Percentiles rank a stretch among this genome's conserved stretches.
These are phyloP conservation scores for Ridgeia piscesae DNA, from an alignment of 1,140 invertebrate species.

Conservation along the genomic window DNA sequence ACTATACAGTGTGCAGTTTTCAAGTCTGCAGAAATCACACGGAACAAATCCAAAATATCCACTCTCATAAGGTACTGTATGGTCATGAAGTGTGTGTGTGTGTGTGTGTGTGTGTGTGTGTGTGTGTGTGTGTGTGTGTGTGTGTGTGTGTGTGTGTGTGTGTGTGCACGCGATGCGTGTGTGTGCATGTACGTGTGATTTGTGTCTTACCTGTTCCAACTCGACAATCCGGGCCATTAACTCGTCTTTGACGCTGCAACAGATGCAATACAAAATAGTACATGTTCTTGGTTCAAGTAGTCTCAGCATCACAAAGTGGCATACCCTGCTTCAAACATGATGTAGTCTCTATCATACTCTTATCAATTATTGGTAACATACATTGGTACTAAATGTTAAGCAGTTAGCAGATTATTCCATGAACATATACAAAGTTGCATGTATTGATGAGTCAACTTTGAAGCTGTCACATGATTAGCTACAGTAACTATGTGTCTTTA, in stretches of 20 bases:
- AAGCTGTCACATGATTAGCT: too few relatives aligned
- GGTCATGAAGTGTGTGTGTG: too few relatives aligned
- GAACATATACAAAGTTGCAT: not conserved
- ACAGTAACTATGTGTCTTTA: too few relatives aligned
- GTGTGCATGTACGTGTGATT: not conserved
- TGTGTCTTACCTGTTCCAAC: not conserved
- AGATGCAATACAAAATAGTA: not conserved
- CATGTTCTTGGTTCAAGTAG: not conserved
- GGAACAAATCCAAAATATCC: too few relatives aligned
- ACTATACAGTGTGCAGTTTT: too few relatives aligned
- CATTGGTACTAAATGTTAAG: not conserved
- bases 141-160: too few relatives aligned
- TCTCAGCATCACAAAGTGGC: not conserved
- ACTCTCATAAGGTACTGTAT: too few relatives aligned
- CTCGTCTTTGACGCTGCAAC: not conserved
- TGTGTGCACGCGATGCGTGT: too few relatives aligned
- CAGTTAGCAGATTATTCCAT: not conserved
- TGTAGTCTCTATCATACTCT: not conserved
- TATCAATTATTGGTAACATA: not conserved
- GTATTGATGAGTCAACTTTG: not conserved
- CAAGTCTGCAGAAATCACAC: too few relatives aligned
- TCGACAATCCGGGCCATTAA: not conserved
- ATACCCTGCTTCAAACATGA: not conserved
- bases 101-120: too few relatives aligned
- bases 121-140: too few relatives aligned